Evolutionary conservation across 2,888 invertebrate genomes (phyloP).

Genomic region (Tachina fera): DNA sequence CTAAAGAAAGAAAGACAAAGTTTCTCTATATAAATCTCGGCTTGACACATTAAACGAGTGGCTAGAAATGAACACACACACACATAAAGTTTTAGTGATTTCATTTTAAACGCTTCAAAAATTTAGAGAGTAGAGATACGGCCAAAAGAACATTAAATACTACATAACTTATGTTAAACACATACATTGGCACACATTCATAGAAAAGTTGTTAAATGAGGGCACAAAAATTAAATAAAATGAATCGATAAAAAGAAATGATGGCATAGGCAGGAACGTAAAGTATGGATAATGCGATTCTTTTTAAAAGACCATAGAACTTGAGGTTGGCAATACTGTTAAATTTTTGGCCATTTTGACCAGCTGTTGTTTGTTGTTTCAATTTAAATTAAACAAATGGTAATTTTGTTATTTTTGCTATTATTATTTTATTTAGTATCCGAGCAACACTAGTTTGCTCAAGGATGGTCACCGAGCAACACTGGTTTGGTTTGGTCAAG

Average conservation of each 20-base stretch:
- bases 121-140: background rate
- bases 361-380: too few relatives aligned
- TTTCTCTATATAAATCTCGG: conserved; percentile 66
- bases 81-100: background rate
- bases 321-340: too few relatives aligned
- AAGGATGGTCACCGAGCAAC: too few relatives aligned
- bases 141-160: conserved; percentile 26
- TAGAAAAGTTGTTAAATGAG: background rate
- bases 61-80: conserved; percentile 29
- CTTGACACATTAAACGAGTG: conserved; percentile 59
- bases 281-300: background rate
- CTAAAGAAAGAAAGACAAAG: conserved; percentile 27
- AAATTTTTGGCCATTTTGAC: too few relatives aligned
- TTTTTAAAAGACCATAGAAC: too few relatives aligned
- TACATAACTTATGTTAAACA: conserved; percentile 25
- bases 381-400: too few relatives aligned
- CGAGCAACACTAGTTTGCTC: too few relatives aligned
- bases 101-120: conserved; percentile 7
- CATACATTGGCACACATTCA: background rate
- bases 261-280: background rate
- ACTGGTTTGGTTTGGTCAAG: too few relatives aligned
- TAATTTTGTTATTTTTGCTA: too few relatives aligned
- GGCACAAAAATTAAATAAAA: background rate
- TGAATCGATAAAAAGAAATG: background rate
- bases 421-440: too few relatives aligned